Percentiles rank a stretch among this genome's conserved stretches.
These are phyloP conservation scores for Rhagoletis pomonella DNA, from an alignment of 1,140 invertebrate species.

Conservation along the genomic window DNA sequence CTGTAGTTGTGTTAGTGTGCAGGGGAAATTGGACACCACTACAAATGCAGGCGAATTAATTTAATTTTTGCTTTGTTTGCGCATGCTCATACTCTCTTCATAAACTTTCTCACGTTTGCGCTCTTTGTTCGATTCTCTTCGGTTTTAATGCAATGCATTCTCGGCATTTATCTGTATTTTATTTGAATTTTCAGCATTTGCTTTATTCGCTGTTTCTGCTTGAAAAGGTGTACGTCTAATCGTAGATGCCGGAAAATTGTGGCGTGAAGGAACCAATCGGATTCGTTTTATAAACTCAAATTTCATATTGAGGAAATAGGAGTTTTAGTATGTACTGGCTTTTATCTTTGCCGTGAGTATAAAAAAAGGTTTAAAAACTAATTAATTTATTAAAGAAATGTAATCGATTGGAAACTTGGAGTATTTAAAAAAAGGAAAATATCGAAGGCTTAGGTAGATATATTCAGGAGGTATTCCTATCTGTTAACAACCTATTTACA, in stretches of 20 bases:
- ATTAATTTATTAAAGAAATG: too few species aligned
- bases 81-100: not conserved
- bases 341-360: too few species aligned
- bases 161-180: not conserved
- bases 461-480: too few species aligned
- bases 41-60: not conserved
- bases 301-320: too few species aligned
- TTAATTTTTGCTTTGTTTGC: not conserved
- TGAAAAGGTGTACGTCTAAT: not conserved
- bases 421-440: too few species aligned
- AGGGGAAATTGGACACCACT: conserved; percentile 25
- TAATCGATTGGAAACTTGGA: too few species aligned
- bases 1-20: not conserved
- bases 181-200: not conserved
- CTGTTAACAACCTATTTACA: too few species aligned
- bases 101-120: not conserved
- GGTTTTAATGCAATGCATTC: not conserved
- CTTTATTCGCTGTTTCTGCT: not conserved
- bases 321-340: too few species aligned
- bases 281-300: too few species aligned
- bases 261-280: too few species aligned
- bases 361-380: too few species aligned
- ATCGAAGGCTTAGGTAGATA: too few species aligned
- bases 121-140: not conserved
- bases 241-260: not conserved